Evolutionary conservation across 2,888 invertebrate genomes (phyloP).

Genomic region (Halictus quadricinctus): DNA sequence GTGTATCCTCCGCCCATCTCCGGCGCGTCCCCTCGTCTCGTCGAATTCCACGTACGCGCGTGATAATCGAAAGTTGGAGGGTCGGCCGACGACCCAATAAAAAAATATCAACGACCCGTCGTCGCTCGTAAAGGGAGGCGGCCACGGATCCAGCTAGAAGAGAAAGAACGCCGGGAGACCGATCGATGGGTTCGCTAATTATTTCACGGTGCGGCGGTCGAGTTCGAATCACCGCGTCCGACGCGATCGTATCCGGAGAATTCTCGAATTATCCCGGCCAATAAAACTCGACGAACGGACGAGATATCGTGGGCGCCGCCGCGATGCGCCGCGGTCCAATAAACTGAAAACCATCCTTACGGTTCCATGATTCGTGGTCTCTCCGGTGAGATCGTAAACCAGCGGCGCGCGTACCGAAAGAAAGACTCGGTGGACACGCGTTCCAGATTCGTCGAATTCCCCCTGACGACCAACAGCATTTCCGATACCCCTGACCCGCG

Average conservation of each 20-base stretch:
- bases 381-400: conserved; percentile 49
- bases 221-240: not conserved
- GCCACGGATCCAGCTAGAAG: not conserved
- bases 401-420: not conserved
- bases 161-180: not conserved
- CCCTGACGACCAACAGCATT: conserved; percentile 63
- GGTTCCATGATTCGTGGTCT: conserved; percentile 34
- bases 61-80: conserved; percentile 19
- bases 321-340: conserved; percentile 26
- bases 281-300: conserved; percentile 20
- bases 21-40: not conserved
- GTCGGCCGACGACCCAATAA: not conserved
- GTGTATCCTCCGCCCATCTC: not conserved
- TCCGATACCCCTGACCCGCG: conserved; percentile 42
- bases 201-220: not conserved
- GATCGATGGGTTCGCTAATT: not conserved
- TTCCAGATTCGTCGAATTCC: conserved; percentile 58
- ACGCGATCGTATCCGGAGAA: not conserved
- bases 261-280: not conserved
- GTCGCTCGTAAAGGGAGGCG: not conserved
- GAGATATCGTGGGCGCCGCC: not conserved
- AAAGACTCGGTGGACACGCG: not conserved
- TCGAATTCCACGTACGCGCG: conserved; percentile 11
- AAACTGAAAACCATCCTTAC: conserved; percentile 51
- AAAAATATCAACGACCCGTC: not conserved